phyloP scores from a whole-genome alignment of 2,888 invertebrate species.

The Penaeus monodon region DNA sequence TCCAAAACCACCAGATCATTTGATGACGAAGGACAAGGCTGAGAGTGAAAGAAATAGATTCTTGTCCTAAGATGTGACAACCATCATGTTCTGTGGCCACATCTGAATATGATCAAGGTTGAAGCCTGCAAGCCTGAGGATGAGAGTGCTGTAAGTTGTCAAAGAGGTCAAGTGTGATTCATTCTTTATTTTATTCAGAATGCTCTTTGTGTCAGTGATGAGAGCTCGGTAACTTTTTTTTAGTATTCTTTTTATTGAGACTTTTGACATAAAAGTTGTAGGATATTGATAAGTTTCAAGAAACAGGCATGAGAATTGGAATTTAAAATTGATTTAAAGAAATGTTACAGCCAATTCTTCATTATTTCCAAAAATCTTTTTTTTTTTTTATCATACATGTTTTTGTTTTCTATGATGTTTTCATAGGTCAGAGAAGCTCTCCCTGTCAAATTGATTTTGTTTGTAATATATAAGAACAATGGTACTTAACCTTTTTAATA shows the following conservation, averaged over 20 bases:
- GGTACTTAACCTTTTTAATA: too few species aligned
- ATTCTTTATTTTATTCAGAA: background rate
- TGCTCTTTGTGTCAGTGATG: background rate
- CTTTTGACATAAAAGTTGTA: too few species aligned
- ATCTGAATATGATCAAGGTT: slow-evolving; percentile 99
- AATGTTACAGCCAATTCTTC: too few species aligned
- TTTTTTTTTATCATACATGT: too few species aligned
- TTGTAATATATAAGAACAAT: background rate
- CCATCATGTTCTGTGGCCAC: slow-evolving; percentile 99
- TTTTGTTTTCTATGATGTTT: background rate
- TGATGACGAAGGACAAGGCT: slow-evolving; percentile 98
- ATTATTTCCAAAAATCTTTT: too few species aligned
- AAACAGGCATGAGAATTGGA: too few species aligned
- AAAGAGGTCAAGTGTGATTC: background rate
- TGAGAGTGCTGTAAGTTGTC: slow-evolving; percentile 90
- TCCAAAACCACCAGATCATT: slow-evolving; percentile 82
- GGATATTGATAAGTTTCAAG: too few species aligned
- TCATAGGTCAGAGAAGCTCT: background rate
- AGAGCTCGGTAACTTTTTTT: too few species aligned
- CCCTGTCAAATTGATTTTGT: background rate
- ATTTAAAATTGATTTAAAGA: too few species aligned
- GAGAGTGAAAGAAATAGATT: slow-evolving; percentile 99
- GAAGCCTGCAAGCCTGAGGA: slow-evolving; percentile 86
- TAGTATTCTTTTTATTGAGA: too few species aligned
- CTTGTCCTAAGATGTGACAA: slow-evolving; percentile 96